Evolutionary conservation across 1,140 invertebrate genomes (phyloP).

Genomic region (Intoshia linei): DNA sequence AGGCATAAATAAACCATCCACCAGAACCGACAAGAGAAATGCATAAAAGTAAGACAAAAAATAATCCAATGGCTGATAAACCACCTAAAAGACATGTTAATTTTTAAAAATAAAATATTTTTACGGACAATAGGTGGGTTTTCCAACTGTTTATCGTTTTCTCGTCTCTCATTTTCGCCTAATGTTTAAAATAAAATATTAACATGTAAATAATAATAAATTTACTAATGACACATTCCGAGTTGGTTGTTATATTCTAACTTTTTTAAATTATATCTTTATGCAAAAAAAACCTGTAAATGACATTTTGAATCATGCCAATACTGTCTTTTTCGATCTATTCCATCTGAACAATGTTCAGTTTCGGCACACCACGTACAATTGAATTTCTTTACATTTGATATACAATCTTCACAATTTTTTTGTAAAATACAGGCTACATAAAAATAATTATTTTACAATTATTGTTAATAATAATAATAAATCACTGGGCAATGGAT

Average conservation of each 20-base stretch:
- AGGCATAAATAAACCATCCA: constrained; percentile 58
- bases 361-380: constrained; percentile 52
- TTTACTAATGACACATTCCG: background rate
- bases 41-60: constrained; percentile 23
- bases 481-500: constrained; percentile 35
- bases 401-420: constrained; percentile 31
- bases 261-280: background rate
- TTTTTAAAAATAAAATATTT: background rate
- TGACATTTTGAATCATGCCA: constrained; percentile 47
- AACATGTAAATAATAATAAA: constrained; percentile 6
- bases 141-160: background rate
- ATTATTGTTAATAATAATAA: constrained; percentile 2
- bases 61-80: constrained; percentile 5
- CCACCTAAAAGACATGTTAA: background rate
- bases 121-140: background rate
- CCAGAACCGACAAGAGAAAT: constrained; percentile 35
- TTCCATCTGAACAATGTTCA: constrained; percentile 50
- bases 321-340: constrained; percentile 49
- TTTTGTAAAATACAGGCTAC: constrained; percentile 39
- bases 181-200: constrained; percentile 1
- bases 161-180: background rate
- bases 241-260: background rate
- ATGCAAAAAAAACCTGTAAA: constrained; percentile 4
- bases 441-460: constrained; percentile 5
- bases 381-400: constrained; percentile 16